phyloP scores from a whole-genome alignment of 1,140 invertebrate species.

The Brachionus paranguensis region DNA sequence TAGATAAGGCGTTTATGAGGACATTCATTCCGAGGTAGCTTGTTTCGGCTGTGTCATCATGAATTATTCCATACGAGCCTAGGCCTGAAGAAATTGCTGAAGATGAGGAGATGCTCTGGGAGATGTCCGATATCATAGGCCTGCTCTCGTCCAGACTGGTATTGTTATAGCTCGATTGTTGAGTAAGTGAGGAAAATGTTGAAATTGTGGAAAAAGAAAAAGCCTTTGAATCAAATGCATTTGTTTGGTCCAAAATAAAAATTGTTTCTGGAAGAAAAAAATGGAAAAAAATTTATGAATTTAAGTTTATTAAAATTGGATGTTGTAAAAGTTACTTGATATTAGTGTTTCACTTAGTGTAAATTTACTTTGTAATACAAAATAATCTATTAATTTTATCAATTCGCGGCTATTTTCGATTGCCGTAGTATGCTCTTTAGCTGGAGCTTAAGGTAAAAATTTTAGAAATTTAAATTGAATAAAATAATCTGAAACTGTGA shows the following conservation, averaged over 20 bases:
- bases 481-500: no score
- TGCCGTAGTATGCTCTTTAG: constrained; percentile 46
- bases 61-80: neutral
- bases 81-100: neutral
- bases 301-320: neutral
- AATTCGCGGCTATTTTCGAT: constrained; percentile 61
- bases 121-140: neutral
- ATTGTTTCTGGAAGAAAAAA: neutral
- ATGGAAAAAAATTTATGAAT: neutral
- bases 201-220: constrained; percentile 44
- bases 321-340: neutral
- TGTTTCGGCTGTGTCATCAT: constrained; percentile 61
- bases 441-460: constrained; percentile 38
- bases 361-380: constrained; percentile 58
- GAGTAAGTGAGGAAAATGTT: neutral
- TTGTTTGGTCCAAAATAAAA: constrained; percentile 43
- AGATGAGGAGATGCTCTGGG: neutral
- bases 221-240: constrained; percentile 59
- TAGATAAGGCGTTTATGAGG: constrained; percentile 59
- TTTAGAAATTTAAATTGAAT: no score
- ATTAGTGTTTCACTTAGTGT: constrained; percentile 47
- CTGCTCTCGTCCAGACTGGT: neutral
- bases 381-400: constrained; percentile 61
- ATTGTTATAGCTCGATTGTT: neutral
- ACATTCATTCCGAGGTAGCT: constrained; percentile 58